These are phyloP conservation scores for Bubo scandiacus DNA, from an alignment of 2,113 vertebrate species.

Conservation along the genomic window DNA sequence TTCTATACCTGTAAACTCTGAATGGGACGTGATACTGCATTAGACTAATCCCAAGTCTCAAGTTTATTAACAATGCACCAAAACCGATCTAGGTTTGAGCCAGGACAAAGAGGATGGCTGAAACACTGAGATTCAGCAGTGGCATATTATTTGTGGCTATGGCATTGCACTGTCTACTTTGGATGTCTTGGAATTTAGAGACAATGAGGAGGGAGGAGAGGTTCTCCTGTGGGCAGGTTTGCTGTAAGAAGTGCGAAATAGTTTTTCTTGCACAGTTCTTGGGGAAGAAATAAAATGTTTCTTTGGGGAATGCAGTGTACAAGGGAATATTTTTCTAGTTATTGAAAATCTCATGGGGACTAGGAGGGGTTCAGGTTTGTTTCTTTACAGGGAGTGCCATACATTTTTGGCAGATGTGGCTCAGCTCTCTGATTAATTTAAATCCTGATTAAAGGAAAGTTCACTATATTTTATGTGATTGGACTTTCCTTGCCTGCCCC, in stretches of 20 bases:
- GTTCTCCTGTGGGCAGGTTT: background rate
- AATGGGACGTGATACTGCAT: background rate
- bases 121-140: background rate
- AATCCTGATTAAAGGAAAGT: background rate
- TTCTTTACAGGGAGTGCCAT: background rate
- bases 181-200: background rate
- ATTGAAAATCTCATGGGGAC: background rate
- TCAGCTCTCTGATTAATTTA: background rate
- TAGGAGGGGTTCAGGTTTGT: background rate
- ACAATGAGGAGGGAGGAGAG: background rate
- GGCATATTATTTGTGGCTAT: background rate
- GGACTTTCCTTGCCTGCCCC: background rate
- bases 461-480: background rate
- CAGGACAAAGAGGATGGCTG: background rate
- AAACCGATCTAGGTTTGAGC: background rate
- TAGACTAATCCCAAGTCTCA: background rate
- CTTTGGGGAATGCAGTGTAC: background rate
- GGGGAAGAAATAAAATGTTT: background rate
- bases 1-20: background rate
- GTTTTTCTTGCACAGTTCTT: background rate
- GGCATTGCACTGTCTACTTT: background rate
- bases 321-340: background rate
- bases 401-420: background rate
- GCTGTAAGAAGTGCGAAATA: background rate
- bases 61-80: background rate